A percentile compares a stretch with the other conserved stretches of the same genome.
phyloP scores from a whole-genome alignment of 2,113 vertebrate species.

The Chloebia gouldiae region DNA sequence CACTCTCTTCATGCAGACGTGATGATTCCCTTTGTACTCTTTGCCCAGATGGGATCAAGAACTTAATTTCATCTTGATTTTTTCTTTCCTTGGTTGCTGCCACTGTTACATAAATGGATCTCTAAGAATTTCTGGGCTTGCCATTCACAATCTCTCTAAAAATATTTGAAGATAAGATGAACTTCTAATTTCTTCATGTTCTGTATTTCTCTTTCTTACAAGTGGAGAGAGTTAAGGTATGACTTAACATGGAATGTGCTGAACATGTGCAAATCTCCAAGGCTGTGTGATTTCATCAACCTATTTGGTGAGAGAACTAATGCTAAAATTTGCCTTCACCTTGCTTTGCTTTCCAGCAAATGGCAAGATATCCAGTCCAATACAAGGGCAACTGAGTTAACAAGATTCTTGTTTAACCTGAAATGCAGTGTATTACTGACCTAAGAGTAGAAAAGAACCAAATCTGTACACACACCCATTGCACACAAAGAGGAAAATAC shows the following conservation, averaged over 20 bases:
- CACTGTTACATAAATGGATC: neutral
- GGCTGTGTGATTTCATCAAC: neutral
- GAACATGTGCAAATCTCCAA: neutral
- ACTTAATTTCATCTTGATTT: neutral
- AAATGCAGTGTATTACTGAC: neutral
- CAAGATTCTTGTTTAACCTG: neutral
- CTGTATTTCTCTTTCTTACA: neutral
- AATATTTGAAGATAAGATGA: neutral
- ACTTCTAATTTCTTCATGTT: neutral
- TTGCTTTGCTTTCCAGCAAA: neutral
- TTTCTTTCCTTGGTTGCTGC: conserved; percentile 18
- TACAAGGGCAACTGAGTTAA: neutral
- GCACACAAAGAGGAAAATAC: neutral
- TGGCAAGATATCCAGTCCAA: neutral
- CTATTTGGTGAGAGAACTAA: neutral
- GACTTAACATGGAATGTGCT: neutral
- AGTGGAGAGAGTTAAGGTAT: neutral
- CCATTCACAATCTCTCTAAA: neutral
- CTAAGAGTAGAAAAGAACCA: neutral
- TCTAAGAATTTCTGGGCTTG: neutral
- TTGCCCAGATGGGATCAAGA: conserved; percentile 53
- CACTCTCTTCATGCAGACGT: conserved; percentile 20
- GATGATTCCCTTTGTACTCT: conserved; percentile 47
- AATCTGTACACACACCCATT: rapidly evolving
- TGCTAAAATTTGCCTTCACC: neutral